Conservation (phyloP, 2,797 vertebrate species). For the Peromyscus attwateri region DNA sequence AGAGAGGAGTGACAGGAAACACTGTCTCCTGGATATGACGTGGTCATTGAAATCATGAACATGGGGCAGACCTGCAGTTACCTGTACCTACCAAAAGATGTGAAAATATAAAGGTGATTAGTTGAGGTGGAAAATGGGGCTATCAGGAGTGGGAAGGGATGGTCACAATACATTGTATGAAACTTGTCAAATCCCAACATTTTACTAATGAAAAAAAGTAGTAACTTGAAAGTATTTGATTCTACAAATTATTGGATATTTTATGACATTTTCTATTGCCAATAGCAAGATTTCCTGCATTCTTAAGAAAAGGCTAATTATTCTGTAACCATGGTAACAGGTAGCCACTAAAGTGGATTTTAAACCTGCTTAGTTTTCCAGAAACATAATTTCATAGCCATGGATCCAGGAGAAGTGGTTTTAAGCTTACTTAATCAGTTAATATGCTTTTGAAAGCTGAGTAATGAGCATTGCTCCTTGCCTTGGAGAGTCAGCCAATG, state of each 20-base stretch:
- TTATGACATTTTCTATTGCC: constrained; percentile 58
- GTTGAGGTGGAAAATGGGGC: not conserved
- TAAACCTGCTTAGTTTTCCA: constrained; percentile 26
- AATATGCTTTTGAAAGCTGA: not conserved
- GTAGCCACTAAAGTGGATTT: constrained; percentile 44
- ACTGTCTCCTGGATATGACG: too few species aligned
- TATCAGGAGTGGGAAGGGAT: not conserved
- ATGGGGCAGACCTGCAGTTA: not conserved
- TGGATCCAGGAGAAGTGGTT: not conserved
- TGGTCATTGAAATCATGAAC: too few species aligned
- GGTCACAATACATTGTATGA: too few species aligned
- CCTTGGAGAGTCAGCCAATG: not conserved
- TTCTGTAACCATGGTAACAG: constrained; percentile 19
- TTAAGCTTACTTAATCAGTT: not conserved
- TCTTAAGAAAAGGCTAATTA: constrained; percentile 36
- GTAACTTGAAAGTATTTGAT: not conserved
- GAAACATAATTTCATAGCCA: not conserved
- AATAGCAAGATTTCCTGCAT: not conserved
- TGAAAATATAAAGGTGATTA: not conserved
- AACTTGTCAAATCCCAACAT: not conserved
- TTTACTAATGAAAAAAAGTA: not conserved
- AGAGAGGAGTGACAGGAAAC: not conserved
- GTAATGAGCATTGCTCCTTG: not conserved
- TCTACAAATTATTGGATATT: constrained; percentile 45
- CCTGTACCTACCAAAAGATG: not conserved